Conservation (phyloP, 2,113 vertebrate genomes). For the Vanacampus margaritifer region DNA sequence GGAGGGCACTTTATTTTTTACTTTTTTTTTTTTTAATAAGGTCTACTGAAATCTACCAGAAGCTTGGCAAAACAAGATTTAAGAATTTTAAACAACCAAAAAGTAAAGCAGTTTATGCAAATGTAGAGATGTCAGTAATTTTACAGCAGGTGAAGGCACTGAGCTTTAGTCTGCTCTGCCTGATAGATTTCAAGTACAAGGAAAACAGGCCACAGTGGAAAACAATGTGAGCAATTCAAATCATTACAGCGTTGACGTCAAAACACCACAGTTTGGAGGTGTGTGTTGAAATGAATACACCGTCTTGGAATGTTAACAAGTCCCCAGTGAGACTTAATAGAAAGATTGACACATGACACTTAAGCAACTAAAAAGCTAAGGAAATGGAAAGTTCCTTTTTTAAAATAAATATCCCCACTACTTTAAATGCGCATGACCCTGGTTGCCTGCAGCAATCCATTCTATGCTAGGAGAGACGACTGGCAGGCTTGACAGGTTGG, state of each 20-base stretch:
- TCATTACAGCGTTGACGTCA: constrained; percentile 15
- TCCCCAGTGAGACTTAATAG: not conserved
- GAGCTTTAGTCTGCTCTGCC: constrained; percentile 2
- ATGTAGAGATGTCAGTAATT: not conserved
- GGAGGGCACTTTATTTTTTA: no score
- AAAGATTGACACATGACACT: not conserved
- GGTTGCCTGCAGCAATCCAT: not conserved
- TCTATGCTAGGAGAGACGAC: not conserved
- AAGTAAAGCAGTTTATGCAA: not conserved
- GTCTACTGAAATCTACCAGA: not conserved
- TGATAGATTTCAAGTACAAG: not conserved
- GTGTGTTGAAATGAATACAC: not conserved
- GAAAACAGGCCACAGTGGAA: not conserved
- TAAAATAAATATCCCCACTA: not conserved
- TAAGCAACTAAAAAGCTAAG: not conserved
- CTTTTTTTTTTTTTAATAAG: not conserved
- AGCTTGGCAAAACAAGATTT: not conserved
- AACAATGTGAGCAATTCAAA: constrained; percentile 23
- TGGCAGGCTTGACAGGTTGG: constrained; percentile 49
- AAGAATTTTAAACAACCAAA: not conserved
- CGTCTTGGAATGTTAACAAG: not conserved
- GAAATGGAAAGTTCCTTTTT: not conserved
- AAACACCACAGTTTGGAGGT: not conserved
- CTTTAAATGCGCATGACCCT: not conserved
- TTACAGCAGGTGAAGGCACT: not conserved